These are phyloP conservation scores for Glyptemys insculpta DNA, from an alignment of 2,797 vertebrate species.

Conservation along the genomic window DNA sequence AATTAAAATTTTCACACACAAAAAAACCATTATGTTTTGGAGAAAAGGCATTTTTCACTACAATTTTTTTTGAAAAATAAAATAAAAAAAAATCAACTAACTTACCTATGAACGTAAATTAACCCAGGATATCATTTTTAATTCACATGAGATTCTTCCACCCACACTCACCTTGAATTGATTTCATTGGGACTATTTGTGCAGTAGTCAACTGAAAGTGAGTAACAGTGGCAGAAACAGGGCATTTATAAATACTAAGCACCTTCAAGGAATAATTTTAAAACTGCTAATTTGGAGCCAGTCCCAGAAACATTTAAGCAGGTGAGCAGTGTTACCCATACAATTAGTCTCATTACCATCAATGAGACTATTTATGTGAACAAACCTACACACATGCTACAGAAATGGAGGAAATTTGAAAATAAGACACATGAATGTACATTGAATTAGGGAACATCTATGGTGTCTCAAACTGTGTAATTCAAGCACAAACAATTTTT, in stretches of 20 bases:
- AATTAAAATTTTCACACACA: neutral
- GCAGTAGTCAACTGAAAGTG: neutral
- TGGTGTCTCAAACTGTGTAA: no score
- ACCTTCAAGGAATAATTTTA: neutral
- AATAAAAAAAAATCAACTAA: neutral
- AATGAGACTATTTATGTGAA: neutral
- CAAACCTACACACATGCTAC: neutral
- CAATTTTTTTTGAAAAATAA: neutral
- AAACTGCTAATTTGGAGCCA: neutral
- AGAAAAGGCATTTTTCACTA: neutral
- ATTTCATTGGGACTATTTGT: neutral
- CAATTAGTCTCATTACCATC: neutral
- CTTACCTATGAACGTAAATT: neutral
- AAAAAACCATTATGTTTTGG: neutral
- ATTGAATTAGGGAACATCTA: no score
- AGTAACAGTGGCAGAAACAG: neutral
- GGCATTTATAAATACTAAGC: neutral
- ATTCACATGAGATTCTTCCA: neutral
- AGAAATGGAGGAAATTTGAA: no score
- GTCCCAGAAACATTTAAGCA: neutral
- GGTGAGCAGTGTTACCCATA: neutral
- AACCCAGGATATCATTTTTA: neutral
- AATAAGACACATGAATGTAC: no score
- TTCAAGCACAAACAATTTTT: no score
- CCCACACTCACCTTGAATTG: neutral